Evolutionary conservation across 2,113 vertebrate species (phyloP).

Genomic region (Aegithalos caudatus): DNA sequence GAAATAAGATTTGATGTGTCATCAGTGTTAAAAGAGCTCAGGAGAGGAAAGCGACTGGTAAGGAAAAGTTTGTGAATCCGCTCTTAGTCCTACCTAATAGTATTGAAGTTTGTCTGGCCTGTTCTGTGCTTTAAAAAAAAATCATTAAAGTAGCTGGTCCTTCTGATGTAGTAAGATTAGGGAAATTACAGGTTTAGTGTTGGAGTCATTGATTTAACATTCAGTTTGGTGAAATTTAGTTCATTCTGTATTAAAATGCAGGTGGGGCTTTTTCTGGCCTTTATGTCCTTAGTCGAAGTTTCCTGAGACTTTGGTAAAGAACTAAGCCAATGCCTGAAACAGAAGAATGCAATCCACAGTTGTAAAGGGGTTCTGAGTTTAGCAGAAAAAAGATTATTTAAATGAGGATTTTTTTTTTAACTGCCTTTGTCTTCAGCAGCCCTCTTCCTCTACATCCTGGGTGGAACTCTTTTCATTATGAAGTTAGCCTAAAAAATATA

Average conservation of each 20-base stretch:
- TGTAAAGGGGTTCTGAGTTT: background rate
- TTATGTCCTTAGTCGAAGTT: background rate
- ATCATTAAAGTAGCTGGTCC: background rate
- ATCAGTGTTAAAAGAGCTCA: constrained; percentile 71
- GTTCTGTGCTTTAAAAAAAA: background rate
- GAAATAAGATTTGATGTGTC: constrained; percentile 70
- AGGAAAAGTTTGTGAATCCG: constrained; percentile 18
- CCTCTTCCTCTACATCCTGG: fast-evolving
- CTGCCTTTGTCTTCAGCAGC: background rate
- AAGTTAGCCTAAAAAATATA: background rate
- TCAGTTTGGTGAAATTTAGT: background rate
- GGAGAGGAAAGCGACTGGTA: constrained; percentile 75
- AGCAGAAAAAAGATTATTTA: background rate
- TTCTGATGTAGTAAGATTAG: background rate
- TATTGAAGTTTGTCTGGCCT: background rate
- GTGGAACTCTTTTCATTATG: background rate
- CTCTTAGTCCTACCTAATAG: background rate
- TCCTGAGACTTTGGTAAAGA: background rate
- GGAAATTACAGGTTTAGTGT: background rate
- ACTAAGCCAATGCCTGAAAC: background rate
- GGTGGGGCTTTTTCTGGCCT: background rate
- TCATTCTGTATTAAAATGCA: background rate
- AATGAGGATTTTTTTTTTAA: background rate
- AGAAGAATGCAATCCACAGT: background rate
- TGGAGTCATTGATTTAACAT: background rate